Conservation (phyloP, 2,113 vertebrate genomes). For the Oncorhynchus tshawytscha region DNA sequence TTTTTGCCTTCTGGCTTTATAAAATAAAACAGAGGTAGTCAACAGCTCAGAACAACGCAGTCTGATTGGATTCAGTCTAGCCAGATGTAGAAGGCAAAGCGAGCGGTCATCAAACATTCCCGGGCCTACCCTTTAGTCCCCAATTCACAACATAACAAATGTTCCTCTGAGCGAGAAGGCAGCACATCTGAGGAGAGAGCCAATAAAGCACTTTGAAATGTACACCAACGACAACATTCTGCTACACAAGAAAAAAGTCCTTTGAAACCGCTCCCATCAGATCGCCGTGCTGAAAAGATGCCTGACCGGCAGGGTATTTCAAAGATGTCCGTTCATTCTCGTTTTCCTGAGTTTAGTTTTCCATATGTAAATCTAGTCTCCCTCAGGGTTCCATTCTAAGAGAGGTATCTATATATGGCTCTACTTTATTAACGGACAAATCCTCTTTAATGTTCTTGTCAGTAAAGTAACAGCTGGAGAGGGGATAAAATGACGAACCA, state of each 20-base stretch:
- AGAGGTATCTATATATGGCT: constrained; percentile 71
- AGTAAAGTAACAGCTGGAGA: constrained; percentile 71
- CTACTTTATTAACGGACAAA: constrained; percentile 72
- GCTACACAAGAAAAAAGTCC: constrained; percentile 48
- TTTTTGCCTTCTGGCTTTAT: constrained; percentile 49
- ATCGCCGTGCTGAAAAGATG: constrained; percentile 49
- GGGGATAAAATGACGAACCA: constrained; percentile 74
- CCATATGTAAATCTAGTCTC: constrained; percentile 70
- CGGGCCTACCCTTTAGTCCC: constrained; percentile 50
- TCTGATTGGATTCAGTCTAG: constrained; percentile 18
- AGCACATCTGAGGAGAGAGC: constrained; percentile 69
- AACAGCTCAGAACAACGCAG: constrained; percentile 4
- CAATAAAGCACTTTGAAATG: constrained; percentile 69
- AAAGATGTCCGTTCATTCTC: constrained; percentile 44
- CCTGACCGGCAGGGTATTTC: constrained; percentile 53
- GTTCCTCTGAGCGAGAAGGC: constrained; percentile 44
- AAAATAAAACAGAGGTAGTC: constrained; percentile 24
- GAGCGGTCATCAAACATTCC: constrained; percentile 61
- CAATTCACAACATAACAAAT: constrained; percentile 62
- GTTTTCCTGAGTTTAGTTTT: constrained; percentile 52
- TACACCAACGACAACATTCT: constrained; percentile 57
- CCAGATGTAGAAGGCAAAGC: constrained; percentile 35
- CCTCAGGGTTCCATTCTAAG: constrained; percentile 56
- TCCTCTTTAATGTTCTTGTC: constrained; percentile 76
- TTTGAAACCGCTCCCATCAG: constrained; percentile 61